These are phyloP conservation scores for Pterois miles DNA, from an alignment of 2,797 vertebrate genomes.

Conservation along the genomic window DNA sequence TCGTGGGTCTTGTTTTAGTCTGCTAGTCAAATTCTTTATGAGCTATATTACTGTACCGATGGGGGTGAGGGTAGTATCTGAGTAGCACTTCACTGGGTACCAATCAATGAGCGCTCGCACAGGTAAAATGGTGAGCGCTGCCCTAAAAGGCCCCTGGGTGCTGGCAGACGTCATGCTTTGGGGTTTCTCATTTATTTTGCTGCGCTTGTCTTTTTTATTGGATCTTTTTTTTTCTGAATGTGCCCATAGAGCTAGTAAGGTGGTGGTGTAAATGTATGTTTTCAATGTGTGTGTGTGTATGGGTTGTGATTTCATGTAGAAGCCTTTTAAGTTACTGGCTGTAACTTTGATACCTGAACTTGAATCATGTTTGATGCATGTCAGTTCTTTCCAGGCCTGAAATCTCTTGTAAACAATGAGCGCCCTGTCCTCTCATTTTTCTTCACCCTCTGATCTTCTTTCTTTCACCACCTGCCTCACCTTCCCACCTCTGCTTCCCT, in stretches of 20 bases:
- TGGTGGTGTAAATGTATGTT: slow-evolving; percentile 2
- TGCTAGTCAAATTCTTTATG: slow-evolving; percentile 41
- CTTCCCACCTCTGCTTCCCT: slow-evolving; percentile 12
- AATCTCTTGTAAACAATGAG: slow-evolving; percentile 40
- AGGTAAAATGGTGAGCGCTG: slow-evolving; percentile 56
- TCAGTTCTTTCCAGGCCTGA: slow-evolving; percentile 28
- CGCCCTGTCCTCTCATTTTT: slow-evolving; percentile 12
- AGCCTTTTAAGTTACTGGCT: slow-evolving; percentile 15
- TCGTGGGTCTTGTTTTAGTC: slow-evolving; percentile 29
- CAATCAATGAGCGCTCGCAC: slow-evolving; percentile 55
- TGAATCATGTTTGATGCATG: slow-evolving; percentile 20
- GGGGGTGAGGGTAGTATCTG: slow-evolving; percentile 26
- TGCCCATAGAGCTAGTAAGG: neutral
- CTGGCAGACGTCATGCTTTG: slow-evolving; percentile 37
- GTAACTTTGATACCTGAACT: slow-evolving; percentile 9
- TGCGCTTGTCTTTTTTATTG: slow-evolving; percentile 38
- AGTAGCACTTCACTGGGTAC: slow-evolving; percentile 28
- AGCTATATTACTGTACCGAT: slow-evolving; percentile 30
- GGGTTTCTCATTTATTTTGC: slow-evolving; percentile 50
- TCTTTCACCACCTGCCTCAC: slow-evolving; percentile 21
- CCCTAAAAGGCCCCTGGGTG: slow-evolving; percentile 39
- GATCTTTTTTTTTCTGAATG: slow-evolving; percentile 22
- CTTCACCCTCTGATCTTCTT: slow-evolving; percentile 18
- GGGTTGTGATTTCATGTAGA: slow-evolving; percentile 9
- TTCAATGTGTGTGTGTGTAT: neutral